Conservation (phyloP, 1,140 invertebrate genomes). For the Listronotus oregonensis region DNA sequence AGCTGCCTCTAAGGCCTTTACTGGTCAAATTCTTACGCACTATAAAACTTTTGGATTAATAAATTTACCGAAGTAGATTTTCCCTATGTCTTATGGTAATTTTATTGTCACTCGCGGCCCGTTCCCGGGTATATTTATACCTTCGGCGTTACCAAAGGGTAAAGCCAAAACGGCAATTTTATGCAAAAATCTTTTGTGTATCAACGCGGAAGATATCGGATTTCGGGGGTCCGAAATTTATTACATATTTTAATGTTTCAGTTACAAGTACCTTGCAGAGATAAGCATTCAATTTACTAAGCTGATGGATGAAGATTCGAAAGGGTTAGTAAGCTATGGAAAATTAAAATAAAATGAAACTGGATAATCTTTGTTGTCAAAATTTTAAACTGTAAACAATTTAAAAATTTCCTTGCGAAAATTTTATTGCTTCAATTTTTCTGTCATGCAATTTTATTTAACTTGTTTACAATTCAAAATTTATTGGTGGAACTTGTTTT, state of each 20-base stretch:
- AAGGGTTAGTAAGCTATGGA: no score
- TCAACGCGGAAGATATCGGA: conserved; percentile 18
- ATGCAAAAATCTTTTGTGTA: conserved; percentile 34
- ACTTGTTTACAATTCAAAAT: no score
- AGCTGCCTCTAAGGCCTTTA: neutral
- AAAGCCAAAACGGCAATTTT: conserved; percentile 24
- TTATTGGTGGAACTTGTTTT: no score
- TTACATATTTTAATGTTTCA: conserved; percentile 12
- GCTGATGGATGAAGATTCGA: neutral
- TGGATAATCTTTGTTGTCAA: no score
- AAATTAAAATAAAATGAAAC: no score
- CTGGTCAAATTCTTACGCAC: neutral
- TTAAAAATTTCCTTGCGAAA: no score
- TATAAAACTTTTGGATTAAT: conserved; percentile 20
- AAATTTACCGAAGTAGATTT: conserved; percentile 25
- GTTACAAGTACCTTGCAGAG: conserved; percentile 19
- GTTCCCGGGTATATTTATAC: conserved; percentile 25
- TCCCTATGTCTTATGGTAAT: conserved; percentile 31
- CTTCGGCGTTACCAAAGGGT: conserved; percentile 20
- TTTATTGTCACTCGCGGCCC: conserved; percentile 22
- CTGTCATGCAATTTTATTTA: no score
- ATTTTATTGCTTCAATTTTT: no score
- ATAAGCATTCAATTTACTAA: conserved; percentile 13
- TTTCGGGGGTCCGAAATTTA: conserved; percentile 18
- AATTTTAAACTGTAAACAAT: no score